A percentile compares a stretch with the other conserved stretches of the same genome.
These are phyloP conservation scores for Sebastolobus alascanus DNA, from an alignment of 2,797 vertebrate genomes.

Conservation along the genomic window DNA sequence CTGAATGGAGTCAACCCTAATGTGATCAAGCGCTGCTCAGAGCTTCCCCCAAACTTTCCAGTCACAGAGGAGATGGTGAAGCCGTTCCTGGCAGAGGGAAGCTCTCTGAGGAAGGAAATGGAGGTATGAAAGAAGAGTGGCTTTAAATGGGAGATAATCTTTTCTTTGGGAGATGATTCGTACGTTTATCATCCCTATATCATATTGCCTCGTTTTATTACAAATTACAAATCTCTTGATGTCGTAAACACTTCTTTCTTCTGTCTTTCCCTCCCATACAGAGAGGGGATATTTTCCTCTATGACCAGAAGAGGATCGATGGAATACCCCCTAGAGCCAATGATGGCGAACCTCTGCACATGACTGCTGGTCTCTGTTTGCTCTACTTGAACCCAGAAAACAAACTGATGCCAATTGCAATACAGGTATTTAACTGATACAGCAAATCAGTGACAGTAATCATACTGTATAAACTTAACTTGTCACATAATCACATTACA, in stretches of 20 bases:
- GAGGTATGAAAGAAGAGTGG: slow-evolving; percentile 50
- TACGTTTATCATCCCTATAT: not conserved
- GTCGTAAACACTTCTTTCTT: not conserved
- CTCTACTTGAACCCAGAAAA: slow-evolving; percentile 64
- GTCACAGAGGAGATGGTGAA: slow-evolving; percentile 78
- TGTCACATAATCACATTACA: not conserved
- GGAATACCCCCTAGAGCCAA: slow-evolving; percentile 35
- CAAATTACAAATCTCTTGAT: not conserved
- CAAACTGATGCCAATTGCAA: slow-evolving; percentile 72
- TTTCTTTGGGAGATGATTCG: not conserved
- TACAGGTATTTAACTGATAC: slow-evolving; percentile 55
- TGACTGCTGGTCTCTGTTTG: slow-evolving; percentile 64
- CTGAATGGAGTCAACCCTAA: slow-evolving; percentile 74
- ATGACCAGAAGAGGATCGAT: slow-evolving; percentile 61
- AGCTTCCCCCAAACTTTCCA: slow-evolving; percentile 73
- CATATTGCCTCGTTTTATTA: not conserved
- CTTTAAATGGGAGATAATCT: not conserved
- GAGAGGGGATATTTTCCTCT: slow-evolving; percentile 73
- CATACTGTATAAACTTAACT: no score
- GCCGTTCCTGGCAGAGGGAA: slow-evolving; percentile 59
- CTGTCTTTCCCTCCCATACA: not conserved
- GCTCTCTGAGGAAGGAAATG: slow-evolving; percentile 68
- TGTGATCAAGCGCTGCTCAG: slow-evolving; percentile 65
- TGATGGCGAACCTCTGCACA: slow-evolving; percentile 34
- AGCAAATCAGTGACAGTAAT: not conserved